Conservation (phyloP, 2,113 vertebrate species). For the Choloepus hoffmanni region DNA sequence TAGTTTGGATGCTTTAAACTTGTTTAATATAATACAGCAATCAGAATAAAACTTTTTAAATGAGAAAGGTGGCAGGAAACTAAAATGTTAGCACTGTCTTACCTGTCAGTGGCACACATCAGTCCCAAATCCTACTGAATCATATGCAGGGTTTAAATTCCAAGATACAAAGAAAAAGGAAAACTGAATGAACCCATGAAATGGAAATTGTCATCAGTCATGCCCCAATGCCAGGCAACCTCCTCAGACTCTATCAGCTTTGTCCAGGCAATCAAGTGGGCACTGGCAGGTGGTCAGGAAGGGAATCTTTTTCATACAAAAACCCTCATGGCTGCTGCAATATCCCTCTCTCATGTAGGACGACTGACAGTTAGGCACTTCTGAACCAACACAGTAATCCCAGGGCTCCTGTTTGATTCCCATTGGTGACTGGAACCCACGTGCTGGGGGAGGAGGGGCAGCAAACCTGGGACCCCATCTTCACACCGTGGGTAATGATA, state of each 20-base stretch:
- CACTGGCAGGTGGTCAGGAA: too few species aligned
- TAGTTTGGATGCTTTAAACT: slow-evolving; percentile 59
- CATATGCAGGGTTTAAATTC: slow-evolving; percentile 61
- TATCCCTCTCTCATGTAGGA: slow-evolving; percentile 92
- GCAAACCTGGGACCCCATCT: slow-evolving; percentile 89
- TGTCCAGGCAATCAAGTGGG: too few species aligned
- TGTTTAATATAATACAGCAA: slow-evolving; percentile 72
- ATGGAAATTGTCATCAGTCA: slow-evolving; percentile 71
- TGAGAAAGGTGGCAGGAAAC: slow-evolving; percentile 47
- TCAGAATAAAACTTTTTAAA: slow-evolving; percentile 42
- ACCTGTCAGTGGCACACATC: slow-evolving; percentile 49
- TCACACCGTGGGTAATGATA: slow-evolving; percentile 94
- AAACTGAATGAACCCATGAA: slow-evolving; percentile 49
- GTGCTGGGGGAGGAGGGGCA: slow-evolving; percentile 83
- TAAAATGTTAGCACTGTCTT: slow-evolving; percentile 33
- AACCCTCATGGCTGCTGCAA: slow-evolving; percentile 93
- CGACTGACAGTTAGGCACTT: slow-evolving; percentile 99
- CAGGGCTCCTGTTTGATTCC: slow-evolving; percentile 97
- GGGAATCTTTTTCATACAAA: too few species aligned
- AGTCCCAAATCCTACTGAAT: slow-evolving; percentile 62
- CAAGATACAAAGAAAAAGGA: slow-evolving; percentile 65
- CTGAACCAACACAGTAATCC: slow-evolving; percentile 97
- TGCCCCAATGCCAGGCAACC: not conserved
- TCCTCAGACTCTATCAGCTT: too few species aligned
- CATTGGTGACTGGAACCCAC: slow-evolving; percentile 92